Base-by-base conservation (phyloP, 2,888 invertebrate species). In the Lasioglossum oenotherae region DNA sequence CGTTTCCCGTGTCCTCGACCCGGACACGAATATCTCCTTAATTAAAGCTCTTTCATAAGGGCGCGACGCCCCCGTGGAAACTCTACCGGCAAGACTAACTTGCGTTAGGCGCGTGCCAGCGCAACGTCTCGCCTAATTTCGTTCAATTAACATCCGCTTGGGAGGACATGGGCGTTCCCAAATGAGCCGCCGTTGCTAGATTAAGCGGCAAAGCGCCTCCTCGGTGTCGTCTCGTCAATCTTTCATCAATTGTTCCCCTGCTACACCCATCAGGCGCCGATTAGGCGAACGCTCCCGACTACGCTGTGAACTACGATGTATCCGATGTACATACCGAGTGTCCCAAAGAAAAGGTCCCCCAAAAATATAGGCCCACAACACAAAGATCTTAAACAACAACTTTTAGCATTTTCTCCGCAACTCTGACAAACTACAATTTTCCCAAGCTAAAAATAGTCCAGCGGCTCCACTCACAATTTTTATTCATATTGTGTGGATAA, bases 21-120 rank as follows among this genome's bases (percentile, higher is more conserved):
- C 80, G 81, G 64, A 64, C 12, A 38, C 84, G 72, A 72, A 81
- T 35, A 64, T 74, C 77, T 79, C 60, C 85, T 74, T 89, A 89
- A 88, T 88, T 87, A 85, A 81, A 79, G 81, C 8, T 79, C 81
- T 80, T 82, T 89, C 79, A 76, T 53, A 86, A 86, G 82, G 76
- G 78, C n/a, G 35, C 31, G 16, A 49, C 46, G 73, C 57, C 73
- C 64, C 38, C 72, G 57, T 67, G 8, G 74, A 82, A 87, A 82
- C 80, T 82, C 78, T 74, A 81, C 49, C 60, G 73, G 27, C 53
- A 73, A 83, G 46, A 78, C n/a, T 78, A 27, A 60, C 67, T 82
- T 67, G 86, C 86, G 78, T 81, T 80, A 75, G 84, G 86, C 86
- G 78, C 83, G 83, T 80, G 86, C 60, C 77, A 10, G n/a, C 74